Base-by-base conservation (phyloP, 2,113 vertebrate genomes). In the Pomatostomus ruficeps region DNA sequence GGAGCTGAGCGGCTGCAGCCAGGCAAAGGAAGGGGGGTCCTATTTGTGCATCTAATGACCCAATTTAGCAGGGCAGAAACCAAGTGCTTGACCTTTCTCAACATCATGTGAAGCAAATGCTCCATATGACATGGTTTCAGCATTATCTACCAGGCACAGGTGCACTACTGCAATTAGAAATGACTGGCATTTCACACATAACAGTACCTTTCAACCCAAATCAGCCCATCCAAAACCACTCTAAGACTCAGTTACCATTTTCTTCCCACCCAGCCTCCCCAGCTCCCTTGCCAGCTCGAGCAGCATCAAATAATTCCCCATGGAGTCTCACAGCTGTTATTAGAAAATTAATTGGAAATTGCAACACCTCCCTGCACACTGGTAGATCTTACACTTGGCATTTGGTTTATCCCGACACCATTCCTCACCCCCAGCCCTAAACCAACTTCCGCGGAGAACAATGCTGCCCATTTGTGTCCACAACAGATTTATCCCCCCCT, bases 121-220 rank as follows among this genome's bases (percentile, higher is more conserved):
- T 80, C 82, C 51, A 10, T 85, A 71, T 21, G 66, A 96, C 61
- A 54, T 1, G 2, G 40, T 62, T 91, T 72, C 76, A 46, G 89
- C 91, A 93, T 91, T 96, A 91, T 88, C 85, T 82, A 88, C 67
- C 79, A 77, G 67, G 78, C 94, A 94, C 95, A 96, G 93, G 95
- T 94, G 93, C 93, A 94, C 0, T 38, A 91, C 91, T 80, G 81
- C 94, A 96, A 96, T 97, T 96, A 95, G 93, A 95, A 91, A 79
- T 93, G 59, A 83, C 67, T 0, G 0, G 70, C 78, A 93, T 84
- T 93, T 94, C 28, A 17, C 29, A 89, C 58, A 58, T 85, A 95
- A 85, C 91, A 92, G 77, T 74, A 89, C 71, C 78, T 97, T 94
- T 93, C 88, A 85, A 78, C 71, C 54, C 62, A 82, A 40, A 61